Evolutionary conservation across 64 coral and sea anemone species (phyloP).

Genomic region (Porites lutea): DNA sequence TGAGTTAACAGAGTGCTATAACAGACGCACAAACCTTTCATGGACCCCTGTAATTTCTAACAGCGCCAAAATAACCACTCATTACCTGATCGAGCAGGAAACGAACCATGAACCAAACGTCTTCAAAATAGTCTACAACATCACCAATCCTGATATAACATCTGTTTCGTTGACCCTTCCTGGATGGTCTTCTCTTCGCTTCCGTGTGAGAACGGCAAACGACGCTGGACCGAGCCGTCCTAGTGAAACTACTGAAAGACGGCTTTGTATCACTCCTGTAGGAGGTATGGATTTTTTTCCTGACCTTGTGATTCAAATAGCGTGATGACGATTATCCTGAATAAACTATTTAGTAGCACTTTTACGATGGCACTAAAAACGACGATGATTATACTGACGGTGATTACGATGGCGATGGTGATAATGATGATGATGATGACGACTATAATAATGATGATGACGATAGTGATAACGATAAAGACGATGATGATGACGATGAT

Average conservation of each 20-base stretch:
- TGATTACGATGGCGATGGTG: too few relatives aligned
- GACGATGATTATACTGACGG: too few relatives aligned
- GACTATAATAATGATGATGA: too few relatives aligned
- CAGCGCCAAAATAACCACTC: constrained; percentile 5
- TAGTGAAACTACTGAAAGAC: constrained; percentile 27
- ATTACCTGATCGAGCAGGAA: constrained; percentile 67
- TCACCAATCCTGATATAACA: constrained; percentile 44
- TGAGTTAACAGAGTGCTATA: constrained; percentile 52
- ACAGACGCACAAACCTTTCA: constrained; percentile 38
- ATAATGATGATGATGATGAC: too few relatives aligned
- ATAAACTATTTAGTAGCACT: too few relatives aligned
- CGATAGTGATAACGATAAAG: too few relatives aligned
- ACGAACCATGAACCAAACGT: constrained; percentile 31
- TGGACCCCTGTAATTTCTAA: constrained; percentile 50
- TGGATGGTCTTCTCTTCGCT: constrained; percentile 53
- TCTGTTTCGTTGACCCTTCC: constrained; percentile 37
- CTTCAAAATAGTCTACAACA: constrained; percentile 48
- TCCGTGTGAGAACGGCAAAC: constrained; percentile 65
- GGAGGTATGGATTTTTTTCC: not conserved
- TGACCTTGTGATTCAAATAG: not conserved
- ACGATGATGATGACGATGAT: too few relatives aligned
- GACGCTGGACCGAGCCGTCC: constrained; percentile 46
- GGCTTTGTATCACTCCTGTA: constrained; percentile 43
- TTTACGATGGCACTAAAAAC: too few relatives aligned
- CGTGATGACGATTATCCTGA: too few relatives aligned